These are phyloP conservation scores for Hemitrygon akajei DNA, from an alignment of 2,797 vertebrate genomes.

Conservation along the genomic window DNA sequence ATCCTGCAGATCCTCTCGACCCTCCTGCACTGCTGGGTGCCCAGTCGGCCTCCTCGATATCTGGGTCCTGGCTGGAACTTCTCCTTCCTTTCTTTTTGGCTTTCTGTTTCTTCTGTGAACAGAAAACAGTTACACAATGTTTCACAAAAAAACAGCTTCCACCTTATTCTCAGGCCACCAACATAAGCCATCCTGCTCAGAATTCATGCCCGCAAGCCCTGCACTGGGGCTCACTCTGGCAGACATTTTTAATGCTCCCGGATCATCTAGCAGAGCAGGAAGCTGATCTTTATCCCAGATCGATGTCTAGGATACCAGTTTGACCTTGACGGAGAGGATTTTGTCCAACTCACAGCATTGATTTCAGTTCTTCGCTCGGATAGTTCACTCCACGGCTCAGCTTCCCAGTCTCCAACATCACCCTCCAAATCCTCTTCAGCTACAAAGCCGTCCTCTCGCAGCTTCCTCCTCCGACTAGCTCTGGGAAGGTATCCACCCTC, in stretches of 20 bases:
- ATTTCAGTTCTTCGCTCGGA: not conserved
- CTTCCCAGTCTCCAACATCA: not conserved
- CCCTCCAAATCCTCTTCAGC: not conserved
- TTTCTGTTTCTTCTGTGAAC: not conserved
- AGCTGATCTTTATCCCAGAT: not conserved
- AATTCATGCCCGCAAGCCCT: not conserved
- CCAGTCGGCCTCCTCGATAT: too few relatives aligned
- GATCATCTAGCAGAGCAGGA: not conserved
- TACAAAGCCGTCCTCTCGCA: not conserved
- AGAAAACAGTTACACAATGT: not conserved
- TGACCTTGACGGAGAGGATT: not conserved
- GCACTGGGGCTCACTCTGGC: too few relatives aligned
- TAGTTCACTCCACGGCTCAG: not conserved
- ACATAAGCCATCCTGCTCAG: too few relatives aligned
- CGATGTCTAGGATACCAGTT: not conserved
- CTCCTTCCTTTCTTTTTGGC: not conserved
- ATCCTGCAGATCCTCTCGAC: too few relatives aligned
- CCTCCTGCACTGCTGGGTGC: not conserved
- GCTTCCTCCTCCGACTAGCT: not conserved
- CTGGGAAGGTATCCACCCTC: too few relatives aligned
- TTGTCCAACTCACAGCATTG: conserved; percentile 1
- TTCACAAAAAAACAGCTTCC: too few relatives aligned
- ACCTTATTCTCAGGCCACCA: not conserved
- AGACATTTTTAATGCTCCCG: not conserved
- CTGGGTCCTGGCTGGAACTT: not conserved